phyloP scores from a whole-genome alignment of 2,797 vertebrate genomes.

The Botia kubotai region DNA sequence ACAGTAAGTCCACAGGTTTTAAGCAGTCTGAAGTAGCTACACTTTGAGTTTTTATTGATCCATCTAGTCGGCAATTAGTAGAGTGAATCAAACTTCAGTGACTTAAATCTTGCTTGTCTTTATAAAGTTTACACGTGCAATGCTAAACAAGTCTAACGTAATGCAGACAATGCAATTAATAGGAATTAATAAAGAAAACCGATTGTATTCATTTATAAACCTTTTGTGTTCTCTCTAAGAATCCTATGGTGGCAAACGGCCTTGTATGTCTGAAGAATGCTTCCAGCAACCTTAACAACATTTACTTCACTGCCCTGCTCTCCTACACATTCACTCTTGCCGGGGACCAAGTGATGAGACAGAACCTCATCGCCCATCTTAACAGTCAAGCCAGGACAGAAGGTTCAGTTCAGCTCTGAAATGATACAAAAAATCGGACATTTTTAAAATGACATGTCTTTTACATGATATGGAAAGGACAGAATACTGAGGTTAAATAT shows the following conservation, averaged over 20 bases:
- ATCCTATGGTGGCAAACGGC: slow-evolving; percentile 62
- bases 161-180: background rate
- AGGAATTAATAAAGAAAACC: background rate
- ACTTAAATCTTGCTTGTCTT: background rate
- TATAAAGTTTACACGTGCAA: background rate
- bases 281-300: slow-evolving; percentile 59
- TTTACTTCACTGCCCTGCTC: slow-evolving; percentile 77
- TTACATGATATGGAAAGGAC: no score
- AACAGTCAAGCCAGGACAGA: slow-evolving; percentile 58
- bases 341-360: slow-evolving; percentile 64
- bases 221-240: slow-evolving; percentile 60
- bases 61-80: background rate
- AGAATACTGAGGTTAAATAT: no score
- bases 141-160: background rate
- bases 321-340: slow-evolving; percentile 82
- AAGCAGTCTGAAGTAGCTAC: background rate
- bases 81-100: background rate
- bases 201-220: no score
- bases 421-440: background rate
- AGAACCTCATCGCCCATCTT: slow-evolving; percentile 68
- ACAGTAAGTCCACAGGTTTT: background rate
- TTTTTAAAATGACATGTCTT: no score
- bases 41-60: background rate
- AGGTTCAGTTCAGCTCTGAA: slow-evolving; percentile 5
- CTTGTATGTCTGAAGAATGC: slow-evolving; percentile 73